These are phyloP conservation scores for Laspeyria flexula DNA, from an alignment of 2,888 invertebrate genomes.

Conservation along the genomic window DNA sequence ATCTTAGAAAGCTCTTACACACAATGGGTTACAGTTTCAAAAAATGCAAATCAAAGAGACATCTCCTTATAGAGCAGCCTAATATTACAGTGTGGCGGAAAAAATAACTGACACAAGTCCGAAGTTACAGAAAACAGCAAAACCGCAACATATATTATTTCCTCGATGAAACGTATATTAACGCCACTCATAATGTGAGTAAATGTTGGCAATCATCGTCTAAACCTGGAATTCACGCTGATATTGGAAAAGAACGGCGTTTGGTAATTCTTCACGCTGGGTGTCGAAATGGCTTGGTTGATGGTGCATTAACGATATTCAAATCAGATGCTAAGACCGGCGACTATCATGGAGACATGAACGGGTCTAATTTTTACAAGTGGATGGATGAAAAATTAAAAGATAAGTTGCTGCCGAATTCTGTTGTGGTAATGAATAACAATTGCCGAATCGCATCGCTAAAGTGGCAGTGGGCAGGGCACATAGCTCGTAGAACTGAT, in stretches of 20 bases:
- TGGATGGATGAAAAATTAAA: slow-evolving; percentile 9
- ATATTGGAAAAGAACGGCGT: slow-evolving; percentile 19
- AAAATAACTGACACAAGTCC: slow-evolving; percentile 17
- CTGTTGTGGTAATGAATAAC: slow-evolving; percentile 13
- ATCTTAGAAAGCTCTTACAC: slow-evolving; percentile 14
- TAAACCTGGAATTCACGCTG: slow-evolving; percentile 11
- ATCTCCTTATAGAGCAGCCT: slow-evolving; percentile 19
- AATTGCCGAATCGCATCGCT: no score
- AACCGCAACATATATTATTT: slow-evolving; percentile 21
- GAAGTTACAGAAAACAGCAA: slow-evolving; percentile 13
- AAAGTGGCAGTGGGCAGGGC: no score
- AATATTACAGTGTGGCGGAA: slow-evolving; percentile 19
- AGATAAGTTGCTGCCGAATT: slow-evolving; percentile 13
- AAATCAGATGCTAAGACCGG: slow-evolving; percentile 8
- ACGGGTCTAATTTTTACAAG: neutral
- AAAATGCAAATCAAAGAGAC: slow-evolving; percentile 18
- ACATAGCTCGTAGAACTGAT: no score
- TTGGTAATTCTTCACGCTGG: slow-evolving; percentile 19
- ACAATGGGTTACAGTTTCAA: slow-evolving; percentile 19
- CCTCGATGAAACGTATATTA: slow-evolving; percentile 18
- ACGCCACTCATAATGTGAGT: neutral
- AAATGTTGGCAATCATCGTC: slow-evolving; percentile 20
- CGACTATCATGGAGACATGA: slow-evolving; percentile 13
- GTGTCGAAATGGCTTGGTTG: slow-evolving; percentile 5
- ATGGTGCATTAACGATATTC: slow-evolving; percentile 4